Evolutionary conservation across 1,140 invertebrate species (phyloP), one percentile per base, ranked within the genome.

Genomic region (Sycophila sp.): DNA sequence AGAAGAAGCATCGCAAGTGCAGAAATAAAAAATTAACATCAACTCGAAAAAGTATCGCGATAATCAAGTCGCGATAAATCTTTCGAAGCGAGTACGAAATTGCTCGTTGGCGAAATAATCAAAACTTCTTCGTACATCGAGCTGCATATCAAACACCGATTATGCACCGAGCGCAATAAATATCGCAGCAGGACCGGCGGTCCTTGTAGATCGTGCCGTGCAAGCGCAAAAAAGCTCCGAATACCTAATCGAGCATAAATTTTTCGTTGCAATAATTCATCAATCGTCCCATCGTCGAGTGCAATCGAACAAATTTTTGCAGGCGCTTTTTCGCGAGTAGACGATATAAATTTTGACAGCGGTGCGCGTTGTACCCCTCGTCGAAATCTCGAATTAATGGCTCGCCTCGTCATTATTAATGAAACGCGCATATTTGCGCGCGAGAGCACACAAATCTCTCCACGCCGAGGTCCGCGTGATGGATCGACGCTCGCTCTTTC

Each of bases 401-500:
- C 53, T 17, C 28, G 53, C 7, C 2, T 30, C n/a, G 19, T 13
- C 34, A 10, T 19, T 36, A 56, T 56, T 36, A 36, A 56, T 36
- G 53, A 56, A 19, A 22, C 17, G 17, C 17, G n/a, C n/a, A n/a
- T n/a, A n/a, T n/a, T n/a, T n/a, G n/a, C n/a, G 32, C 53, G 30
- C 53, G 30, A 22, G 53, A 4, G 26, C n/a, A 10, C 53, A 56
- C 53, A 56, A 56, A 56, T 56, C 53, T 56, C n/a, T 47, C 7
- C 28, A 36, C 53, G 32, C n/a, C n/a, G 15, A 22, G 15, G 19
- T 15, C n/a, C 30, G 53, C 53, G 2, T 7, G 53, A 30, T 19
- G 24, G 49, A n/a, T n/a, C n/a, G n/a, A n/a, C n/a, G n/a, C n/a
- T n/a, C n/a, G n/a, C n/a, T n/a, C n/a, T n/a, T n/a, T n/a, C n/a